Evolutionary conservation across 1,140 invertebrate genomes (phyloP).

Genomic region (Potamilus streckersoni): DNA sequence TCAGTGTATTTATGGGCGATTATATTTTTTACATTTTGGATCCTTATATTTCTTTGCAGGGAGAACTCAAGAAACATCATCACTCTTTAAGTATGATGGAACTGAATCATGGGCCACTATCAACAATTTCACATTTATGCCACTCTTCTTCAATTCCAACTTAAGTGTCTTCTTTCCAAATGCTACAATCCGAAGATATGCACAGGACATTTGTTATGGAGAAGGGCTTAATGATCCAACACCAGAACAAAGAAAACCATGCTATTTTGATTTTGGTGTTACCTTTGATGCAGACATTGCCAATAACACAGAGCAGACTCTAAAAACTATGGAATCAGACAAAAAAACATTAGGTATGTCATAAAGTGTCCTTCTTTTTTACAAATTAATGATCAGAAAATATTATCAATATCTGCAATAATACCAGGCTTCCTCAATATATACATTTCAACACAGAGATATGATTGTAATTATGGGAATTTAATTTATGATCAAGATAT

Average conservation of each 20-base stretch:
- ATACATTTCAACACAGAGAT: too few species aligned
- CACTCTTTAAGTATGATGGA: constrained; percentile 27
- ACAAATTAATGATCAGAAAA: too few species aligned
- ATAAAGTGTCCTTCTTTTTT: background rate
- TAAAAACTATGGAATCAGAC: constrained; percentile 5
- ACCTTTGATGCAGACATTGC: constrained; percentile 31
- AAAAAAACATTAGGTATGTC: constrained; percentile 25
- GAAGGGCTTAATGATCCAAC: constrained; percentile 20
- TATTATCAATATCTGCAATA: too few species aligned
- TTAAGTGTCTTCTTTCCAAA: constrained; percentile 41
- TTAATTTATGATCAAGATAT: too few species aligned
- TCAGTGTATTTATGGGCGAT: too few species aligned
- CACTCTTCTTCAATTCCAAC: constrained; percentile 43
- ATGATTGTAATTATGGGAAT: too few species aligned
- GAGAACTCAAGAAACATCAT: constrained; percentile 7
- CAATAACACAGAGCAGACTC: constrained; percentile 1
- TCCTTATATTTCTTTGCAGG: constrained; percentile 3
- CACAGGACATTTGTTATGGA: constrained; percentile 31
- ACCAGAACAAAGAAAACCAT: constrained; percentile 30
- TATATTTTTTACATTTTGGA: background rate
- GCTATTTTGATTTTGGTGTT: constrained; percentile 45
- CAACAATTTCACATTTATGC: constrained; percentile 27
- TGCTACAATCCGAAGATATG: constrained; percentile 12
- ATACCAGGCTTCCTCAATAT: too few species aligned
- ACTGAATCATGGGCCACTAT: constrained; percentile 14